These are phyloP conservation scores for Phenacoccus solenopsis DNA, from an alignment of 1,140 invertebrate genomes.

Conservation along the genomic window DNA sequence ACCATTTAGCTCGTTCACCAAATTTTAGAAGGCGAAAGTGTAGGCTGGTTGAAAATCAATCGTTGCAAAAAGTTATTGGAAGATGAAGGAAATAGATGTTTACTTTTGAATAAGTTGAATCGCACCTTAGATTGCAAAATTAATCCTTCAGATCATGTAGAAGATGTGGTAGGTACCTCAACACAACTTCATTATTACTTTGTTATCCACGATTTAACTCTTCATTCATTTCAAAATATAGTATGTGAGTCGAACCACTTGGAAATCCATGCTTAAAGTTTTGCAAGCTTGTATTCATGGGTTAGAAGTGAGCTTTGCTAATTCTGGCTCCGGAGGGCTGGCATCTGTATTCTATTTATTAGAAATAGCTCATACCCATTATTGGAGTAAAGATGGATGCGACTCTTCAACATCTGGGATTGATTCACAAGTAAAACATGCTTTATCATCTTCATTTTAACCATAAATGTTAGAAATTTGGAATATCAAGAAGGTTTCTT, in stretches of 20 bases:
- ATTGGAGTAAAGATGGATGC: constrained; percentile 78
- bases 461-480: neutral
- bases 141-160: constrained; percentile 89
- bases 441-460: neutral
- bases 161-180: constrained; percentile 75
- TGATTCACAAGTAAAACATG: constrained; percentile 42
- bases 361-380: constrained; percentile 97
- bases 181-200: neutral
- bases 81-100: constrained; percentile 94
- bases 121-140: constrained; percentile 86
- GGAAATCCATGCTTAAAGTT: constrained; percentile 94
- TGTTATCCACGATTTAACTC: neutral
- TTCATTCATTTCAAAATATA: constrained; percentile 38
- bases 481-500: constrained; percentile 23
- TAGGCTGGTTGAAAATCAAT: constrained; percentile 92
- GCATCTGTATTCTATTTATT: constrained; percentile 92
- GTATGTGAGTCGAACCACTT: constrained; percentile 77
- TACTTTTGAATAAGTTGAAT: constrained; percentile 90
- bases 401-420: constrained; percentile 37
- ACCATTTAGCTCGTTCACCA: constrained; percentile 64
- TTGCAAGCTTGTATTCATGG: constrained; percentile 79
- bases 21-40: constrained; percentile 88
- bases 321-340: constrained; percentile 92
- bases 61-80: constrained; percentile 95
- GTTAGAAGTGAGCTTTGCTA: constrained; percentile 80